Evolutionary conservation across 2,797 vertebrate genomes (phyloP), one percentile per base, ranked within the genome.

Genomic region (Acipenser ruthenus): DNA sequence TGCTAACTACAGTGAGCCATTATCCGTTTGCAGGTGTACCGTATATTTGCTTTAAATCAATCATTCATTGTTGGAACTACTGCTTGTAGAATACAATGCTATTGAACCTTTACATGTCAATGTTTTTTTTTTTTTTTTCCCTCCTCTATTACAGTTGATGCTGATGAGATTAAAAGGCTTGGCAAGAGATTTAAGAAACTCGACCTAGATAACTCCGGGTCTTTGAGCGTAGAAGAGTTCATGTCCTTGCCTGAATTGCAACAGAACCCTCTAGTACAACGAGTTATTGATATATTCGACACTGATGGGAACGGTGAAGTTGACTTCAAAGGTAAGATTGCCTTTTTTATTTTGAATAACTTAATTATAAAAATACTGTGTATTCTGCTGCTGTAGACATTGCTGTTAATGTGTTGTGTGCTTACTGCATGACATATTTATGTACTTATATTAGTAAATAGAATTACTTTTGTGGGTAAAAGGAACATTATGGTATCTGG

Each of bases 121-220:
- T 37, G 4, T 48, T 66, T 0, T 13, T 37, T 37, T 37, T 18
- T 69, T 55, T 18, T 18, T 37, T 62, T 10, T 69, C 65, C 73
- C 51, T 65, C 69, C 76, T 70, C 66, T 47, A 49, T 69, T 72
- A 10, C 73, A 94, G 92, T 99, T 76, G 97, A 99, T 87, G 94
- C 96, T 72, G 97, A 99, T 91, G 96, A 98, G 91, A 99, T 99
- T 89, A 99, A 99, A 90, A 91, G 97, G 86, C 92, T 99, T 89
- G 96, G 96, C 68, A 99, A 99, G 86, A 89, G 97, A 79, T 99
- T 99, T 90, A 99, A 99, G 90, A 99, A 98, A 84, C 95, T 99
- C 60, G 96, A 99, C 90, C 93, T 98, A 84, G 96, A 98, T 90
- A 98, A 98, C 87, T 99, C 96, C 1, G 96, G 96, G 73, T 99